Conservation (phyloP, 2,797 vertebrate species). For the Hafferia zeledoni region DNA sequence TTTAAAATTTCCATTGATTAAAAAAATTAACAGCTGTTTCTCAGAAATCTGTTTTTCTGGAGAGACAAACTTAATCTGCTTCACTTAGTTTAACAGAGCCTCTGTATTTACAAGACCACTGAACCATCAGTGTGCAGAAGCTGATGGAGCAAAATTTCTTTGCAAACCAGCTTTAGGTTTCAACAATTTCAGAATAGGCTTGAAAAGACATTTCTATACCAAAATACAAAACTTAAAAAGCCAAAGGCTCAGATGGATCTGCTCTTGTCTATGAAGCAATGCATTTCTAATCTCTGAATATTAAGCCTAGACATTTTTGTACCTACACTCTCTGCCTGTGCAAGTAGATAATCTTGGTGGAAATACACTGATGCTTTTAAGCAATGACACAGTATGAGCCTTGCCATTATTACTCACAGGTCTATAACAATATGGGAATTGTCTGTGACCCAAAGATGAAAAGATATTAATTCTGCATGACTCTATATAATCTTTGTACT, state of each 20-base stretch:
- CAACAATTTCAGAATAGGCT: not conserved
- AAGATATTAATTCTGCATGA: not conserved
- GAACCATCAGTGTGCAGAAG: not conserved
- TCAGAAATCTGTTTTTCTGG: not conserved
- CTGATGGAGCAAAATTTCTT: not conserved
- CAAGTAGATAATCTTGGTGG: not conserved
- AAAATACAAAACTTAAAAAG: not conserved
- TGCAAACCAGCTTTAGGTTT: not conserved
- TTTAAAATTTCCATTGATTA: not conserved
- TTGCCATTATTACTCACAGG: not conserved
- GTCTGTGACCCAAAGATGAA: not conserved
- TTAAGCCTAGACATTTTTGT: not conserved
- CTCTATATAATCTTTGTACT: not conserved
- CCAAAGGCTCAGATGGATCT: not conserved
- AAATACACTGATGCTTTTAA: not conserved
- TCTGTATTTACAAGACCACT: not conserved
- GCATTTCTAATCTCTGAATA: not conserved
- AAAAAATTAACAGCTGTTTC: not conserved
- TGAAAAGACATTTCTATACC: not conserved
- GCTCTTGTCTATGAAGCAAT: not conserved
- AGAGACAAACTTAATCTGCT: not conserved
- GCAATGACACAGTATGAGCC: not conserved
- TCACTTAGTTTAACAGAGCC: not conserved
- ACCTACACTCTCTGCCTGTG: not conserved
- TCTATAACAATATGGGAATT: not conserved